phyloP scores from a whole-genome alignment of 2,888 invertebrate species.

The Anarsia innoxiella region DNA sequence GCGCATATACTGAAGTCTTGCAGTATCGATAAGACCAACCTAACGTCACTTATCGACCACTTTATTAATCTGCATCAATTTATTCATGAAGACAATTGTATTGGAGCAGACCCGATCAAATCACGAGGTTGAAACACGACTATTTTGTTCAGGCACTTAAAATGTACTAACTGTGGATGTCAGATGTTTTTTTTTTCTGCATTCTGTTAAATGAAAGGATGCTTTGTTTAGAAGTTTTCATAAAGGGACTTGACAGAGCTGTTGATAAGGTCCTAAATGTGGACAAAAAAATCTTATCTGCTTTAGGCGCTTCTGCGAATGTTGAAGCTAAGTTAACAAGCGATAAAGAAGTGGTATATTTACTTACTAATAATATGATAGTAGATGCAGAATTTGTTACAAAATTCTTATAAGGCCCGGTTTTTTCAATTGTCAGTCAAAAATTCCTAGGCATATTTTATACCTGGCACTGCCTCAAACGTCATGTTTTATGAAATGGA shows the following conservation, averaged over 20 bases:
- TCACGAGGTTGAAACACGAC: constrained; percentile 5
- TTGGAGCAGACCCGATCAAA: constrained; percentile 9
- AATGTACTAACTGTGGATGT: constrained; percentile 5
- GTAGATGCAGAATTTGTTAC: too few relatives aligned
- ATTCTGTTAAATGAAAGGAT: too few relatives aligned
- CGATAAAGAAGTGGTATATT: constrained; percentile 16
- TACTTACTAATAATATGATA: too few relatives aligned
- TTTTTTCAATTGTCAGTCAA: too few relatives aligned
- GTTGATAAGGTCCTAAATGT: constrained; percentile 21
- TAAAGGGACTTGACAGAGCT: constrained; percentile 20
- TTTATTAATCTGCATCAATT: constrained; percentile 71
- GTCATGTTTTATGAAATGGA: too few relatives aligned
- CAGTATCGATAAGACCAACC: constrained; percentile 58
- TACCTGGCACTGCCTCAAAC: too few relatives aligned
- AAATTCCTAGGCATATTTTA: too few relatives aligned
- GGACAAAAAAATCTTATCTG: constrained; percentile 14
- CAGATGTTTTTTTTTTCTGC: too few relatives aligned
- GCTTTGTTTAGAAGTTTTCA: constrained; percentile 21
- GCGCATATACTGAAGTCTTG: constrained; percentile 46
- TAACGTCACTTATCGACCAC: constrained; percentile 59
- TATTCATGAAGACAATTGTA: constrained; percentile 61
- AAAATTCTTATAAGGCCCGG: too few relatives aligned
- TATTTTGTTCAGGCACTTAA: constrained; percentile 1
- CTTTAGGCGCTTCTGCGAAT: constrained; percentile 18
- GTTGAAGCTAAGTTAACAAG: constrained; percentile 2